Evolutionary conservation across 1,140 invertebrate species (phyloP), one percentile per base, ranked within the genome.

Genomic region (Amyelois transitella): DNA sequence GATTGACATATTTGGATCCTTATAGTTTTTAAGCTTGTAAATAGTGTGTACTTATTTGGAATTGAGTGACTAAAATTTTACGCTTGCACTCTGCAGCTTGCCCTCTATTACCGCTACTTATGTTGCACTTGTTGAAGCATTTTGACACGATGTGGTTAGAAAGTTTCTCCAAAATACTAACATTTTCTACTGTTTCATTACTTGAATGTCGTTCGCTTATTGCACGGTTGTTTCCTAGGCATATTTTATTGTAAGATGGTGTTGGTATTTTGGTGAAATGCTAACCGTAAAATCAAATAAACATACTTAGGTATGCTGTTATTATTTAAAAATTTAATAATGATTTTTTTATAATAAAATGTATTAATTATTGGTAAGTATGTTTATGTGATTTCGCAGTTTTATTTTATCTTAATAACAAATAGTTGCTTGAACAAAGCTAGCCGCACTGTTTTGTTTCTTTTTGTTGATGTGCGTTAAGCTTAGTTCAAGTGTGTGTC

Each of bases 211-310:
- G 19, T 24, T 51, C 25, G 61, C 72, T 76, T 66, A 58, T 60
- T 72, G 71, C 72, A 80, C 72, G 72, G 58, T 72, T 74, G 70
- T 53, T 63, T 59, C 74, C 74, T 74, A 66, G 71, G 65, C 32
- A 38, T 38, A 14, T 4, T 38, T 62, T 75, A 52, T 62, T 64
- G 12, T 56, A 77, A 79, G 75, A 77, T 77, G 85, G 85, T 88
- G 85, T 88, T 88, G 82, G 85, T 88, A 88, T 88, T 88, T 88
- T 86, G 85, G 85, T 82, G 80, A 73, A 86, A 80, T 69, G 54
- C 32, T 69, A 69, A 73, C 65, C 69, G 56, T 60, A 52, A 44
- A 47, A 43, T 19, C 66, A 72, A 52, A 56, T 80, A 75, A 82
- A 85, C 77, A 82, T 85, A 85, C 77, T 70, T 56, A 44, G 18